Evolutionary conservation across 37 sponge, comb jelly and placozoan genomes (phyloP).

Genomic region (Chondrosia reniformis): DNA sequence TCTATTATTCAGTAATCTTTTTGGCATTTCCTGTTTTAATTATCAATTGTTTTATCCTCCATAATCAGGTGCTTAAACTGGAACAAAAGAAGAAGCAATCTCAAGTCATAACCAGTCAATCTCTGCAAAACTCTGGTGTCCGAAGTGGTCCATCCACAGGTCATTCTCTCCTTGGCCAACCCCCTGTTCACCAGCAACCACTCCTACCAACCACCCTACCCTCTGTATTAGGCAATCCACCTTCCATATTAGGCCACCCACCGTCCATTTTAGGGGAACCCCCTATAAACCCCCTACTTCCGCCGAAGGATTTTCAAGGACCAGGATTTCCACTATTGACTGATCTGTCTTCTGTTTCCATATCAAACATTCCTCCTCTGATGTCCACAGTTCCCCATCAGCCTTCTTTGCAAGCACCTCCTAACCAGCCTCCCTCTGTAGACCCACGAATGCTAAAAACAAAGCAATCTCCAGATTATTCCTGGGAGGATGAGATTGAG

Average conservation of each 20-base stretch:
- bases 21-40: too few species aligned
- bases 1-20: too few species aligned
- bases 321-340: not conserved
- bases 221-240: not conserved
- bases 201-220: constrained; percentile 1
- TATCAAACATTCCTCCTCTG: too few species aligned
- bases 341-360: not conserved
- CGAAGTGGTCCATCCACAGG: not conserved
- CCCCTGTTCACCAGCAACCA: not conserved
- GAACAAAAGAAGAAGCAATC: constrained; percentile 1
- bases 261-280: not conserved
- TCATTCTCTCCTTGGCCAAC: not conserved
- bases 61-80: not conserved
- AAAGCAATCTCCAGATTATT: constrained; percentile 13
- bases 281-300: not conserved
- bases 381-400: too few species aligned
- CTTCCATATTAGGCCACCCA: not conserved
- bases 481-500: too few species aligned
- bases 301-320: not conserved
- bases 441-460: constrained; percentile 4
- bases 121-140: not conserved
- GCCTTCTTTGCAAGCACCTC: too few species aligned
- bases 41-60: too few species aligned
- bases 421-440: not conserved
- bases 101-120: too few species aligned